Conservation (phyloP, 2,888 invertebrate species). For the Chrysodeixis includens region DNA sequence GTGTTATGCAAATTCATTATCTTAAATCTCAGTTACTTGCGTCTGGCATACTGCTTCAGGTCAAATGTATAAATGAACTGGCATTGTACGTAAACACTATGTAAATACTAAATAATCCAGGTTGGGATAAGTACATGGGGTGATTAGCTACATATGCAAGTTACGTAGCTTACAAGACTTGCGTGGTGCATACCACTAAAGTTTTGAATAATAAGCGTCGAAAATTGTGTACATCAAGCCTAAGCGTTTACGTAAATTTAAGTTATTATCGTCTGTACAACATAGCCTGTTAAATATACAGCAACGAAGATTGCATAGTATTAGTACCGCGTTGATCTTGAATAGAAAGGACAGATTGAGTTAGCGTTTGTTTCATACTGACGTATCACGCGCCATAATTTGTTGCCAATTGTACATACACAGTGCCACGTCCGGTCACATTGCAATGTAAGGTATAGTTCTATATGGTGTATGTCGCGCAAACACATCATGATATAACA, state of each 20-base stretch:
- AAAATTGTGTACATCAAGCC: too few relatives aligned
- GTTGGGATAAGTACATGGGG: not conserved
- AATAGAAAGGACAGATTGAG: not conserved
- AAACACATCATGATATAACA: too few relatives aligned
- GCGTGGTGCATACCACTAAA: too few relatives aligned
- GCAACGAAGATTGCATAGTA: not conserved
- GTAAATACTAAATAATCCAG: not conserved
- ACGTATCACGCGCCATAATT: not conserved
- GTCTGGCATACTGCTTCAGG: not conserved
- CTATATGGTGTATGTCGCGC: not conserved
- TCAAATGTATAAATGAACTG: not conserved
- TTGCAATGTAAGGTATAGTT: not conserved
- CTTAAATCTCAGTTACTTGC: not conserved
- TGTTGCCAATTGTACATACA: slow-evolving; percentile 4
- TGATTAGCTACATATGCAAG: not conserved
- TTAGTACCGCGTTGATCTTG: not conserved
- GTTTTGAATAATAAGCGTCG: too few relatives aligned
- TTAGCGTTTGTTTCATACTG: slow-evolving; percentile 1
- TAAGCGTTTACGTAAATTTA: too few relatives aligned
- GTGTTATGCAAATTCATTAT: slow-evolving; percentile 6
- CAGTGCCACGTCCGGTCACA: not conserved
- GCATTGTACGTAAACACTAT: not conserved
- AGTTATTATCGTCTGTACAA: too few relatives aligned
- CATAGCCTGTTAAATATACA: not conserved
- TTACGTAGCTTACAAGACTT: not conserved